Percentiles rank a stretch among this genome's conserved stretches.
Conservation (phyloP, 2,113 vertebrate genomes). For the Clupea harengus region DNA sequence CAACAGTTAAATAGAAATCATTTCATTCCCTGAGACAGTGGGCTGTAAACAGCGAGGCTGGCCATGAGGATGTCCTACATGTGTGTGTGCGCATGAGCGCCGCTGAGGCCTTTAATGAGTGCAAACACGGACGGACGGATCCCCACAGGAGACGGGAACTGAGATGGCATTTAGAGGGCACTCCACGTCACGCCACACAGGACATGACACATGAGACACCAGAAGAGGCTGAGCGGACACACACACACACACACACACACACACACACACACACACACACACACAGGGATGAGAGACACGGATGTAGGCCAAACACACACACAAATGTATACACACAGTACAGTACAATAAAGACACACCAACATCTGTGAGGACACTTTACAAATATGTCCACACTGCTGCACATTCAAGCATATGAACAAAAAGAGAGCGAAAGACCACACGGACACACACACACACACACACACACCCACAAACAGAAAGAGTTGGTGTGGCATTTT, state of each 20-base stretch:
- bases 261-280: slow-evolving; percentile 3
- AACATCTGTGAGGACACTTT: neutral
- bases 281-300: neutral
- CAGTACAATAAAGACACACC: neutral
- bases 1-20: neutral
- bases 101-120: neutral
- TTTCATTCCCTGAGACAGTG: neutral
- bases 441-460: neutral
- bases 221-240: neutral
- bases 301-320: neutral
- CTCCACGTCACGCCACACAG: slow-evolving; percentile 14
- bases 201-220: neutral
- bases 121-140: neutral
- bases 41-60: neutral
- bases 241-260: neutral
- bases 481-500: neutral
- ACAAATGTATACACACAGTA: neutral
- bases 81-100: neutral
- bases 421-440: neutral
- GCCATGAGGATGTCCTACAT: neutral
- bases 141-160: slow-evolving; percentile 18
- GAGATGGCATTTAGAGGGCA: slow-evolving; percentile 37
- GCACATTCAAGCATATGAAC: neutral
- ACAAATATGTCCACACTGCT: neutral
- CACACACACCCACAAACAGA: slow-evolving; percentile 15